These are phyloP conservation scores for Myrmecobius fasciatus DNA, from an alignment of 2,113 vertebrate genomes.

Conservation along the genomic window DNA sequence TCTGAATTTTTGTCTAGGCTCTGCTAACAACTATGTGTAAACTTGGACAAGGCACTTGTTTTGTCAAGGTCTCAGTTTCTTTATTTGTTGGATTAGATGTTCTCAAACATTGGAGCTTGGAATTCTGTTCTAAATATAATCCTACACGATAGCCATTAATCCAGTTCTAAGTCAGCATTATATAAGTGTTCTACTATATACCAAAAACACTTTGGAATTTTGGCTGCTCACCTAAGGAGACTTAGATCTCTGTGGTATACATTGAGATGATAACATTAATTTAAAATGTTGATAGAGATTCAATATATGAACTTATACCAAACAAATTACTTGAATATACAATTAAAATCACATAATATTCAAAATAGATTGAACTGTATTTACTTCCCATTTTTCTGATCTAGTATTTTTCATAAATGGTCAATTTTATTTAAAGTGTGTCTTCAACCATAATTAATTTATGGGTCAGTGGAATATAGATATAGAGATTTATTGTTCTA, in stretches of 20 bases:
- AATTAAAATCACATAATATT: conserved; percentile 41
- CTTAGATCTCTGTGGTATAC: background rate
- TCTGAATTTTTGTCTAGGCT: conserved; percentile 1
- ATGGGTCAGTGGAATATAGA: conserved; percentile 68
- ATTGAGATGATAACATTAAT: background rate
- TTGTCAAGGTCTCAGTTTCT: background rate
- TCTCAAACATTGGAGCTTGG: background rate
- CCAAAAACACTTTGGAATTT: conserved; percentile 46
- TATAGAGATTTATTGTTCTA: conserved; percentile 62
- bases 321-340: conserved; percentile 26
- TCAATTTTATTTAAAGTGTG: conserved; percentile 64
- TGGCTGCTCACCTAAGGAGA: conserved; percentile 35
- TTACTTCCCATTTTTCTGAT: conserved; percentile 37
- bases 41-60: background rate
- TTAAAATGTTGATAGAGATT: conserved; percentile 30
- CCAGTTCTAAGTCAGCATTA: background rate
- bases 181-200: conserved; percentile 24
- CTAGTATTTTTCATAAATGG: conserved; percentile 57
- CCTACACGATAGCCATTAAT: background rate
- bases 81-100: background rate
- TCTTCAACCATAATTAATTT: conserved; percentile 63
- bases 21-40: conserved; percentile 1
- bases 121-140: conserved; percentile 33
- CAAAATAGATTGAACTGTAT: conserved; percentile 40
- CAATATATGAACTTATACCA: conserved; percentile 33